Evolutionary conservation across 2,797 vertebrate species (phyloP).

Genomic region (Percopsis omiscomaycus): DNA sequence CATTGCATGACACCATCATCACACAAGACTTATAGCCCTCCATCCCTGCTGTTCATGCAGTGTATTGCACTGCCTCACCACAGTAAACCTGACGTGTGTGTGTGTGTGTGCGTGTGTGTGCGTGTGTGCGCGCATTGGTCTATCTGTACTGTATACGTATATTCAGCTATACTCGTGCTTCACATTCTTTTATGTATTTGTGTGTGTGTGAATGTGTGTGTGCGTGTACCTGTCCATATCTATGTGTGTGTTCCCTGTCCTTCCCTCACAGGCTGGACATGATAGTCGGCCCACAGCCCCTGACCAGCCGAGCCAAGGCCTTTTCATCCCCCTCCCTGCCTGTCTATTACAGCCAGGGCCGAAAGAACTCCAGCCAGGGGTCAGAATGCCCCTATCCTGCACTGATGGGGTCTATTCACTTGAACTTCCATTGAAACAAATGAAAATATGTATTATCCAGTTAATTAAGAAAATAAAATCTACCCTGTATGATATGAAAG

Average conservation of each 20-base stretch:
- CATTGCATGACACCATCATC: slow-evolving; percentile 6
- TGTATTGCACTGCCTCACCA: not conserved
- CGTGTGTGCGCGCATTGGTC: not conserved
- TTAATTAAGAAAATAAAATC: slow-evolving; percentile 22
- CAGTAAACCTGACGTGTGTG: not conserved
- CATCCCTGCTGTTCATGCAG: slow-evolving; percentile 3
- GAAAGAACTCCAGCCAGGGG: slow-evolving; percentile 76
- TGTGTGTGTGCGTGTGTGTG: not conserved
- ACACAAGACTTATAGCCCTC: not conserved
- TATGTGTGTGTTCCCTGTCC: slow-evolving; percentile 13
- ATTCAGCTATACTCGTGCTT: no score
- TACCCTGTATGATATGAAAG: no score
- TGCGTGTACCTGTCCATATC: not conserved
- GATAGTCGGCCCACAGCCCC: slow-evolving; percentile 74
- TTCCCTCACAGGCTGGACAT: slow-evolving; percentile 73
- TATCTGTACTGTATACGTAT: not conserved
- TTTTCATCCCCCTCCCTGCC: slow-evolving; percentile 76
- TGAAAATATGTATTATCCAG: slow-evolving; percentile 9
- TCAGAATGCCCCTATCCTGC: slow-evolving; percentile 56
- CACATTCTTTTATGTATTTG: not conserved
- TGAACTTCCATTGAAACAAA: no score
- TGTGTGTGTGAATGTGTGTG: slow-evolving; percentile 2
- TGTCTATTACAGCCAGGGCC: slow-evolving; percentile 76
- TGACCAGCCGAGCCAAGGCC: slow-evolving; percentile 73
- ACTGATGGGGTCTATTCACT: slow-evolving; percentile 20